Percentiles rank a stretch among this genome's conserved stretches.
Conservation (phyloP, 2,888 invertebrate species). For the Matsumyia berberina region DNA sequence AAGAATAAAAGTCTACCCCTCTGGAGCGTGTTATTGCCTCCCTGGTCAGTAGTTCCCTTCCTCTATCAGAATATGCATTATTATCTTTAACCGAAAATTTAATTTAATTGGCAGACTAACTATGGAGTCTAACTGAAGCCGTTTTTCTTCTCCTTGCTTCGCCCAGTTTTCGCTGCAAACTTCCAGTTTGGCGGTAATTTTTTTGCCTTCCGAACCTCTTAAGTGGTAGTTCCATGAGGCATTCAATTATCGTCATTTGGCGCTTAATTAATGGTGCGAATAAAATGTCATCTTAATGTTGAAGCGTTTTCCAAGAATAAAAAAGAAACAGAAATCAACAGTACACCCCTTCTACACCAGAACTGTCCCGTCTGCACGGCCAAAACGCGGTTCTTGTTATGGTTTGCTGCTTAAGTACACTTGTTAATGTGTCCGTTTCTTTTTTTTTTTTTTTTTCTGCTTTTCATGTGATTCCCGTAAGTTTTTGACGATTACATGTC, state of each 20-base stretch:
- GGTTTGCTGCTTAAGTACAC: conserved; percentile 53
- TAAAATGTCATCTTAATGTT: conserved; percentile 73
- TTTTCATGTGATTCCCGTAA: conserved; percentile 55
- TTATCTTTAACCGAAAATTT: conserved; percentile 58
- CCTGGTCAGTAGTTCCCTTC: not conserved
- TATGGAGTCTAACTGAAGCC: conserved; percentile 1
- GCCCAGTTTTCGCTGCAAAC: conserved; percentile 16
- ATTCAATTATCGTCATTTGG: conserved; percentile 70
- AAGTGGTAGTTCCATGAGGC: conserved; percentile 31
- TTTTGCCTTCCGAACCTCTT: conserved; percentile 10
- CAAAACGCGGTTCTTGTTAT: conserved; percentile 60
- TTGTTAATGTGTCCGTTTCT: conserved; percentile 49
- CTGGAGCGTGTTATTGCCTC: not conserved
- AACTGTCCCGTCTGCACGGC: conserved; percentile 15
- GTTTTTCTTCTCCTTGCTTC: not conserved
- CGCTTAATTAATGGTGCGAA: conserved; percentile 70
- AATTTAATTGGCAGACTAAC: conserved; percentile 57
- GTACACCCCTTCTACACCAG: conserved; percentile 7
- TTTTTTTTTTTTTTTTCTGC: conserved; percentile 27
- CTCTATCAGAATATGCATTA: conserved; percentile 32
- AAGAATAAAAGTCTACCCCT: conserved; percentile 8
- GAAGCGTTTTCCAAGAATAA: conserved; percentile 53
- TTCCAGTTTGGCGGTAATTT: not conserved
- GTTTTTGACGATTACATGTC: conserved; percentile 78
- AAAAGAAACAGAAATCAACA: conserved; percentile 16